These are phyloP conservation scores for Drosophila seguyi DNA, from an alignment of 1,140 invertebrate genomes.

Conservation along the genomic window DNA sequence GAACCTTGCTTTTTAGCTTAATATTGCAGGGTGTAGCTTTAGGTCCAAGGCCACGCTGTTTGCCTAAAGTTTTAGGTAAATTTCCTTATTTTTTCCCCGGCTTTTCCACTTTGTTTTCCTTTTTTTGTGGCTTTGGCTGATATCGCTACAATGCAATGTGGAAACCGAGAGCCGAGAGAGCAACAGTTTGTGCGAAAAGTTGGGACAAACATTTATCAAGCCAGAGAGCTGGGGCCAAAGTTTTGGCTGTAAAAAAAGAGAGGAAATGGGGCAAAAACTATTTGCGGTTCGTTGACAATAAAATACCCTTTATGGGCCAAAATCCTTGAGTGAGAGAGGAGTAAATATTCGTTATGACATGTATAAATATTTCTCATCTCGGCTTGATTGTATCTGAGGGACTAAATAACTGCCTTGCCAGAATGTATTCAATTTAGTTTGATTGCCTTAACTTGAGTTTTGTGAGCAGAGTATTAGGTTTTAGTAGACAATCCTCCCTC, in stretches of 20 bases:
- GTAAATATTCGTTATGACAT: conserved; percentile 24
- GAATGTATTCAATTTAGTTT: conserved; percentile 52
- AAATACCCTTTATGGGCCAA: conserved; percentile 43
- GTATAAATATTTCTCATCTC: conserved; percentile 23
- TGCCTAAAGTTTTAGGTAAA: conserved; percentile 77
- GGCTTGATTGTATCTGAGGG: background rate
- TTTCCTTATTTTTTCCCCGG: conserved; percentile 40
- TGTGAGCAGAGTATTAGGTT: conserved; percentile 27
- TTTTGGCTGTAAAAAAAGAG: conserved; percentile 46
- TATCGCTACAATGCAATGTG: conserved; percentile 55
- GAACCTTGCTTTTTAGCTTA: conserved; percentile 15
- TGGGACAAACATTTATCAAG: conserved; percentile 76
- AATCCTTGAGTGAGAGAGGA: conserved; percentile 1
- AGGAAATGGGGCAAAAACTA: conserved; percentile 50
- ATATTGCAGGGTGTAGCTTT: conserved; percentile 18
- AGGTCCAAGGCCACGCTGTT: conserved; percentile 48
- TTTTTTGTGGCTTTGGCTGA: conserved; percentile 41
- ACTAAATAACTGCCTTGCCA: conserved; percentile 25
- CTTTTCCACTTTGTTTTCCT: conserved; percentile 18
- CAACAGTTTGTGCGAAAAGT: conserved; percentile 79
- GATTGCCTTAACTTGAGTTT: conserved; percentile 29
- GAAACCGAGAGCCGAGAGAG: conserved; percentile 39
- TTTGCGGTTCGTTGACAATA: conserved; percentile 57
- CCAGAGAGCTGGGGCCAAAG: conserved; percentile 48
- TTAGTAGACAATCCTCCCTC: conserved; percentile 1